Base-by-base conservation (phyloP, 2,797 vertebrate species). In the Caiman crocodilus region DNA sequence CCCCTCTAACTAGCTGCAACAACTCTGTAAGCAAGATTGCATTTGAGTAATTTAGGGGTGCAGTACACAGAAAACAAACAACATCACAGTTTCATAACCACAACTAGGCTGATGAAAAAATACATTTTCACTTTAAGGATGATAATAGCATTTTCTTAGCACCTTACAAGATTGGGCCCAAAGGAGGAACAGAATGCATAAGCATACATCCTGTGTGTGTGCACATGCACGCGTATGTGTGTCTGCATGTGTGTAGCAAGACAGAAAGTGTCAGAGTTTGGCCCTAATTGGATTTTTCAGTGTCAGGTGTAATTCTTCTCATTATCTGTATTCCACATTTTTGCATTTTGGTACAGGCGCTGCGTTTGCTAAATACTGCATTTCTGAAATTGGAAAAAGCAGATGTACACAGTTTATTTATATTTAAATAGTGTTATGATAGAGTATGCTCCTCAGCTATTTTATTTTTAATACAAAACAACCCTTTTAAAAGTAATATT, bases 321-420 rank as follows among this genome's bases (percentile, higher is more conserved):
- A 4, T 21, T 42, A 71, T 71, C 25, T 42, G 20, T 71, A 71
- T 42, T 71, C 67, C 23, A 71, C 20, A 32, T 16, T 86, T 79
- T 76, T 74, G 86, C 83, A 63, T 64, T 76, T 69, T 1, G 0
- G 82, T 87, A 11, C 75, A 30, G 73, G 60, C 77, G 14, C 15
- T 1, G 42, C 3, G 1, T 73, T 88, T 20, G 89, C 65, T 67
- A 74, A 94, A 63, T 0, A 0, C 7, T 57, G n/a, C 5, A 14
- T 50, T 77, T n/a, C 58, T 57, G 89, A 89, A 94, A 85, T n/a
- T 92, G 91, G 85, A 84, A 76, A 89, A 88, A 90, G 6, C 8
- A 50, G 12, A 71, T 55, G 74, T 69, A 69, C 93, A 92, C 87
- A 4, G 7, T 42, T 90, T 84, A 79, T 15, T 42, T 74, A 14